These are phyloP conservation scores for mouse (Mus musculus) DNA, from an alignment of 2,113 vertebrate genomes.

Conservation along the genomic window DNA sequence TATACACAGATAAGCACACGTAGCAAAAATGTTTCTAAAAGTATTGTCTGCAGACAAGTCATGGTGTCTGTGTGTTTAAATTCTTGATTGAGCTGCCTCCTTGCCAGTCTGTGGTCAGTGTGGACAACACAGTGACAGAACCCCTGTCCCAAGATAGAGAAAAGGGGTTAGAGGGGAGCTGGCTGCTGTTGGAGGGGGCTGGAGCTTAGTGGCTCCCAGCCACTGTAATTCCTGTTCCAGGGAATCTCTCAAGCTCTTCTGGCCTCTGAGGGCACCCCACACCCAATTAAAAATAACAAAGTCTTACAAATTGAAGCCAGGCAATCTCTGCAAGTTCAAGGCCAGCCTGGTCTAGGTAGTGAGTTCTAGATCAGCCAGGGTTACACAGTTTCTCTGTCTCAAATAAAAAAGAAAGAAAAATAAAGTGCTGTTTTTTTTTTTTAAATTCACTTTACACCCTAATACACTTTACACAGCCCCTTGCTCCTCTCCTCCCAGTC, in stretches of 20 bases:
- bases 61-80: not conserved
- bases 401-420: not conserved
- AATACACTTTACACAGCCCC: too few relatives aligned
- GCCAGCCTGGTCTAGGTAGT: not conserved
- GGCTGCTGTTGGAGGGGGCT: not conserved
- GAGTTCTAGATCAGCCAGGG: not conserved
- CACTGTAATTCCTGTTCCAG: not conserved
- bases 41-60: not conserved
- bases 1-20: not conserved
- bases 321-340: not conserved
- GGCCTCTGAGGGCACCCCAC: not conserved
- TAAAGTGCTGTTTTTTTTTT: not conserved
- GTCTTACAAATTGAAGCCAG: not conserved
- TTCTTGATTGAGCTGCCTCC: not conserved
- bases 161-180: not conserved
- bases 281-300: not conserved
- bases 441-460: too few relatives aligned
- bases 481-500: too few relatives aligned
- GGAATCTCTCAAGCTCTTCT: not conserved
- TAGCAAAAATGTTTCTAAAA: not conserved
- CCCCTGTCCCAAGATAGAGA: not conserved
- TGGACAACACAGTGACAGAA: not conserved
- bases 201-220: not conserved
- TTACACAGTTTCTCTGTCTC: not conserved
- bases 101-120: not conserved